A percentile compares a stretch with the other conserved stretches of the same genome.
Conservation (phyloP, 2,888 invertebrate species). For the Amphipyra tragopoginis region DNA sequence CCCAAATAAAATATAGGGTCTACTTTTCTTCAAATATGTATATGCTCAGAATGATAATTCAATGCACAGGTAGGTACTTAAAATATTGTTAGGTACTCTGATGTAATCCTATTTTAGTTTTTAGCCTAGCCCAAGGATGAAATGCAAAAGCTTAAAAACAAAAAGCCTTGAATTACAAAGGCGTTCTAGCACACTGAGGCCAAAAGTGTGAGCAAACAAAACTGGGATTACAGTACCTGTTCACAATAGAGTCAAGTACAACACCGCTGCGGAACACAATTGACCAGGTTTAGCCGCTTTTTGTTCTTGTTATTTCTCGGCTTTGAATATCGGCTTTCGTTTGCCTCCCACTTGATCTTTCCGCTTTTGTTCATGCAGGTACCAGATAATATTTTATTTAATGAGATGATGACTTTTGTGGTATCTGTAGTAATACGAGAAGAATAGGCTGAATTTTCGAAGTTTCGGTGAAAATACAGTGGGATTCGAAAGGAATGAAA, state of each 20-base stretch:
- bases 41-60: too few species aligned
- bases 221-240: background rate
- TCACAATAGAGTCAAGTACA: conserved; percentile 8
- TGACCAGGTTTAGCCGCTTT: conserved; percentile 19
- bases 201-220: conserved; percentile 11
- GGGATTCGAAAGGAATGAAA: too few species aligned
- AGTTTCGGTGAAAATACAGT: too few species aligned
- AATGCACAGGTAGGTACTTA: too few species aligned
- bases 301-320: conserved; percentile 16
- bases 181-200: background rate
- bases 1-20: too few species aligned
- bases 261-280: conserved; percentile 17
- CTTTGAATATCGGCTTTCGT: conserved; percentile 15
- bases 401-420: conserved; percentile 1
- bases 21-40: too few species aligned
- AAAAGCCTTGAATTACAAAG: too few species aligned
- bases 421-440: too few species aligned
- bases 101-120: too few species aligned
- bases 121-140: background rate
- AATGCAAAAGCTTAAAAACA: too few species aligned
- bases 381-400: conserved; percentile 23
- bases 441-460: too few species aligned
- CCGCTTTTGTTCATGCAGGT: conserved; percentile 17
- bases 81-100: too few species aligned
- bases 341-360: conserved; percentile 15